Evolutionary conservation across 2,888 invertebrate genomes (phyloP), one percentile per base, ranked within the genome.

Genomic region (Drosophila maculinotata): DNA sequence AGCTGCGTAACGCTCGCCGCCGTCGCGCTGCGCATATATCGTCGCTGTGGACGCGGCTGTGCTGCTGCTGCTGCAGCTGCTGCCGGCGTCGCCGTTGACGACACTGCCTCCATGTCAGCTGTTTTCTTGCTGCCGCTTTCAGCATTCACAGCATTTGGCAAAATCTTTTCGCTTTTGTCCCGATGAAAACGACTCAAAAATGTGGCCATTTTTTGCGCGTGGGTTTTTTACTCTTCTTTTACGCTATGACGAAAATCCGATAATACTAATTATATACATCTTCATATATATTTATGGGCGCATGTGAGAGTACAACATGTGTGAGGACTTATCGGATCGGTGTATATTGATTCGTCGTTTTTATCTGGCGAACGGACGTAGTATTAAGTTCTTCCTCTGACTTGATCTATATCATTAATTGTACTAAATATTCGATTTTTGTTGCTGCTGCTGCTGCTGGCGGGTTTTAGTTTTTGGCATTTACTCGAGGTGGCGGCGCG

Each of bases 1-100:
- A 97, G 92, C 92, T 97, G 97, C 73, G 96, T 95, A 82, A 97
- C 96, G 92, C 96, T 97, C 49, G 95, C 94, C 39, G 95, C 94
- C 42, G 95, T 95, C 49, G 97, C 96, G 70, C 94, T 93, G 69
- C 97, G 94, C 76, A 95, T 93, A 92, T 97, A 96, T 76, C 96
- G 94, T 89, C 93, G 94, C 76, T 95, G 93, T 69, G 94, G 93
- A 58, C 92, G 90, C 90, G 94, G 89, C 48, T 68, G 79, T 44
- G 53, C 67, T 33, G 65, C 60, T 48, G 66, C 38, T 15, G 65
- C 62, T 48, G 66, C n/a, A 30, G 70, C 48, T 48, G 52, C 15
- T 35, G 51, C 15, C 12, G 57, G 28, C 28, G 72, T 14, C 31
- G 53, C 44, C 12, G 54, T 45, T 28, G 67, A 31, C 35, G 72